Evolutionary conservation across 2,797 vertebrate species (phyloP).

Genomic region (Lophotriccus pileatus): DNA sequence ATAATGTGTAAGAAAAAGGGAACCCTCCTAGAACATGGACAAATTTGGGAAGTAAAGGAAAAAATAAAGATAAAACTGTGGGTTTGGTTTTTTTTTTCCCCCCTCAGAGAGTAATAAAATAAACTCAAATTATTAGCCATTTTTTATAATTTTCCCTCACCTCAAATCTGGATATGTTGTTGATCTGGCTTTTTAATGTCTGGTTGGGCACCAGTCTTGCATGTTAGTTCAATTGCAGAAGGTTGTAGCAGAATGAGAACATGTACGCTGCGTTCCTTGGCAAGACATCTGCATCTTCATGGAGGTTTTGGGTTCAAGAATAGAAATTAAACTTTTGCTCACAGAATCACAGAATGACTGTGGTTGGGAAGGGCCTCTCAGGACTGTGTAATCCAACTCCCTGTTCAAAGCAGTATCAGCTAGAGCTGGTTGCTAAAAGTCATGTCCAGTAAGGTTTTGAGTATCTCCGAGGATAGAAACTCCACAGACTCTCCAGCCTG

Average conservation of each 20-base stretch:
- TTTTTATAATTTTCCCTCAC: background rate
- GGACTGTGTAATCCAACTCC: fast-evolving
- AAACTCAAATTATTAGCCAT: background rate
- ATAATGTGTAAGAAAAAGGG: background rate
- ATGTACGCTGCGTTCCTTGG: background rate
- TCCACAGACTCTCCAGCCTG: background rate
- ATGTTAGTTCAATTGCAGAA: background rate
- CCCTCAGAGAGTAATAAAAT: background rate
- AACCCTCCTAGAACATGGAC: background rate
- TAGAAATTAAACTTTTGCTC: background rate
- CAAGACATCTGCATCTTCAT: background rate
- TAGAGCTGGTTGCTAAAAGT: background rate
- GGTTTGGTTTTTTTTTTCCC: too few relatives aligned
- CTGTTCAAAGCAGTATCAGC: background rate
- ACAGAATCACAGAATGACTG: background rate
- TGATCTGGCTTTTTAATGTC: background rate
- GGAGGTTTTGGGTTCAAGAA: background rate
- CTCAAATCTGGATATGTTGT: background rate
- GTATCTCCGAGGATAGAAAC: background rate
- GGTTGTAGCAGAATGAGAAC: background rate
- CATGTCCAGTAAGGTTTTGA: background rate
- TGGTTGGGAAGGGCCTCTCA: background rate
- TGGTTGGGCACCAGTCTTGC: fast-evolving
- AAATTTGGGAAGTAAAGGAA: background rate
- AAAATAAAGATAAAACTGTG: background rate